Percentiles rank a stretch among this genome's conserved stretches.
phyloP scores from a whole-genome alignment of 2,113 vertebrate species.

The Porphyrio hochstetteri region DNA sequence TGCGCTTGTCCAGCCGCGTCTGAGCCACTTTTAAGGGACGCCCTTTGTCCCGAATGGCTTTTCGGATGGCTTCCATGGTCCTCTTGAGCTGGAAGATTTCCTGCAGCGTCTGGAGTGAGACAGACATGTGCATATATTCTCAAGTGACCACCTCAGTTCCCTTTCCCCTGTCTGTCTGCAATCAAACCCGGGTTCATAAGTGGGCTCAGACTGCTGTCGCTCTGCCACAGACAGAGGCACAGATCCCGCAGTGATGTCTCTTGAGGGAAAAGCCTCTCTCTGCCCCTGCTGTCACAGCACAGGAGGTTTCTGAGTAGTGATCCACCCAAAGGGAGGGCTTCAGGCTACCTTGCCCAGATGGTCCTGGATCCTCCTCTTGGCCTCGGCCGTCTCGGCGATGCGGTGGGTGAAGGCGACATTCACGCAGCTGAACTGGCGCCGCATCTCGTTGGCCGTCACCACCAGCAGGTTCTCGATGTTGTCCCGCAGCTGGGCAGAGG shows the following conservation, averaged over 20 bases:
- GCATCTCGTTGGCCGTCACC: slow-evolving; percentile 87
- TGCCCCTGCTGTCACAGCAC: not conserved
- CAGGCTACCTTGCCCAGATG: slow-evolving; percentile 84
- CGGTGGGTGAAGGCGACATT: slow-evolving; percentile 88
- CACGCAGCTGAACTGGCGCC: slow-evolving; percentile 88
- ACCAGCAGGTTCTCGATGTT: slow-evolving; percentile 84
- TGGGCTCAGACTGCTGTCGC: not conserved
- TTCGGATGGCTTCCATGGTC: slow-evolving; percentile 86
- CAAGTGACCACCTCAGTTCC: not conserved
- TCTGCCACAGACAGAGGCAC: not conserved
- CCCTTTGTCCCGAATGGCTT: slow-evolving; percentile 87
- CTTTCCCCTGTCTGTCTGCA: not conserved
- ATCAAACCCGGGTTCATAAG: not conserved
- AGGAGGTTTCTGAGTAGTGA: not conserved
- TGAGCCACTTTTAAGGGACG: slow-evolving; percentile 89
- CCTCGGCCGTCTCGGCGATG: slow-evolving; percentile 83
- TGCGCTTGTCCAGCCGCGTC: slow-evolving; percentile 89
- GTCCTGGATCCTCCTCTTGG: slow-evolving; percentile 88
- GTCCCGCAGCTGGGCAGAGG: slow-evolving; percentile 85
- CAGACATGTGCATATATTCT: not conserved
- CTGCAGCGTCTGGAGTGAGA: slow-evolving; percentile 81
- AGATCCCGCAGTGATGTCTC: not conserved
- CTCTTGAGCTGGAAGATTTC: slow-evolving; percentile 91
- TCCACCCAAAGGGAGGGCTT: not conserved
- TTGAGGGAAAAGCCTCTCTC: not conserved